Evolutionary conservation across 2,113 vertebrate species (phyloP).

Genomic region (Myiozetetes cayanensis): DNA sequence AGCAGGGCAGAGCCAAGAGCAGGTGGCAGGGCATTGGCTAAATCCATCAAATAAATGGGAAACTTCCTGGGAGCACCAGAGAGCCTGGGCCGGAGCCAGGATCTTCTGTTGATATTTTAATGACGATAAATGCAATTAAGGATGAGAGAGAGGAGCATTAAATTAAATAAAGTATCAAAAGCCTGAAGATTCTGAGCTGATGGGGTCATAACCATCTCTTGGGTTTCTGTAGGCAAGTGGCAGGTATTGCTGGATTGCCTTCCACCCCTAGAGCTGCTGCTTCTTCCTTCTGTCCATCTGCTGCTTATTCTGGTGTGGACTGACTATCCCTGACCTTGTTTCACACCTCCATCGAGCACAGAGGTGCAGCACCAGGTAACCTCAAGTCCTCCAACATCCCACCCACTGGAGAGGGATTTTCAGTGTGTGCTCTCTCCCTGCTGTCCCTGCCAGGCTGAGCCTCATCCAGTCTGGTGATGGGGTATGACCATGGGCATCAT

Average conservation of each 20-base stretch:
- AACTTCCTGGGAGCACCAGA: conserved; percentile 9
- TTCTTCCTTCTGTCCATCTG: background rate
- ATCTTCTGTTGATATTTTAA: conserved; percentile 57
- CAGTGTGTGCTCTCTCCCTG: fast-evolving
- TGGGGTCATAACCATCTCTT: background rate
- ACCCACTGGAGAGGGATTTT: fast-evolving
- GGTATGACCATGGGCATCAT: fast-evolving
- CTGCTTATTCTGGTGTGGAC: fast-evolving
- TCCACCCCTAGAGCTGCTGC: background rate
- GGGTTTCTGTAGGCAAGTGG: background rate
- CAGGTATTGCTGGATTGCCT: background rate
- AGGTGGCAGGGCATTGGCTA: background rate
- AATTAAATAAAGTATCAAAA: conserved; percentile 24
- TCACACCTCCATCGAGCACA: fast-evolving
- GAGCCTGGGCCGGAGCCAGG: conserved; percentile 36
- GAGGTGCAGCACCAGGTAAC: background rate
- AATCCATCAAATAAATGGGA: conserved; percentile 44
- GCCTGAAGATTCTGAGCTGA: background rate
- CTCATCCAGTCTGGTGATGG: background rate
- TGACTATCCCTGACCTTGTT: background rate
- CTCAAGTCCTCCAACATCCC: background rate
- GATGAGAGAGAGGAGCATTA: conserved; percentile 29
- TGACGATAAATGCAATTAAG: conserved; percentile 39
- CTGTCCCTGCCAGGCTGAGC: background rate
- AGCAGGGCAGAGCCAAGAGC: conserved; percentile 30